Percentiles rank a stretch among this genome's conserved stretches.
Evolutionary conservation across 2,797 vertebrate genomes (phyloP).

Genomic region (Borostomias antarcticus): DNA sequence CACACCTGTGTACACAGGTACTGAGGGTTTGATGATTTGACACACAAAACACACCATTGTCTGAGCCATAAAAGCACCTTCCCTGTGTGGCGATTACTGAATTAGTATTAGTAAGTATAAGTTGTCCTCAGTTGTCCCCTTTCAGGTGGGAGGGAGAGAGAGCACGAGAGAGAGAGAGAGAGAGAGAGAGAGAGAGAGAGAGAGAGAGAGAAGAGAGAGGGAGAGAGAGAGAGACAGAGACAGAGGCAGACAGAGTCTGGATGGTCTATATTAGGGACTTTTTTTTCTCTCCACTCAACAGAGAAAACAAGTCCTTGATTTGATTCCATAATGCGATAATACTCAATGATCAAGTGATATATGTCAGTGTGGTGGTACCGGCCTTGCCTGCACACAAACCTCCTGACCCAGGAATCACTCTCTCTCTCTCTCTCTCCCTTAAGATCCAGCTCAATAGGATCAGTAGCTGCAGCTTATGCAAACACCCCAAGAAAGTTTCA

Average conservation of each 20-base stretch:
- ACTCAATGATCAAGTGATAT: slow-evolving; percentile 20
- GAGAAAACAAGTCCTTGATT: background rate
- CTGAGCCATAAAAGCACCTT: slow-evolving; percentile 7
- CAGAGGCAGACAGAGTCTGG: no score
- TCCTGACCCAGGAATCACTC: background rate
- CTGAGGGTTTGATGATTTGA: slow-evolving; percentile 9
- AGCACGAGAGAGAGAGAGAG: no score
- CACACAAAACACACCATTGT: slow-evolving; percentile 16
- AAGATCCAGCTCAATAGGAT: background rate
- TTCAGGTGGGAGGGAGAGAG: background rate
- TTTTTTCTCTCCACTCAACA: background rate
- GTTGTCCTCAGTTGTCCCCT: slow-evolving; percentile 16
- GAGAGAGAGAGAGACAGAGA: no score
- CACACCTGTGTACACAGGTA: slow-evolving; percentile 7
- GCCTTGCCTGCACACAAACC: slow-evolving; percentile 3
- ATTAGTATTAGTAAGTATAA: no score
- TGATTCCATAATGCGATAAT: slow-evolving; percentile 31
- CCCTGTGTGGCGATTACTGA: slow-evolving; percentile 26
- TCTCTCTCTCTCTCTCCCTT: no score
- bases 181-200: no score
- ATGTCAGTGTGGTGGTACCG: slow-evolving; percentile 22
- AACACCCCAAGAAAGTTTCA: background rate
- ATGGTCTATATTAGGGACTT: slow-evolving; percentile 4
- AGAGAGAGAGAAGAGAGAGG: no score
- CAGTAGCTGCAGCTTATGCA: background rate